Percentiles rank a stretch among this genome's conserved stretches.
Conservation (phyloP, 1,140 invertebrate genomes). For the Rhyzopertha dominica region DNA sequence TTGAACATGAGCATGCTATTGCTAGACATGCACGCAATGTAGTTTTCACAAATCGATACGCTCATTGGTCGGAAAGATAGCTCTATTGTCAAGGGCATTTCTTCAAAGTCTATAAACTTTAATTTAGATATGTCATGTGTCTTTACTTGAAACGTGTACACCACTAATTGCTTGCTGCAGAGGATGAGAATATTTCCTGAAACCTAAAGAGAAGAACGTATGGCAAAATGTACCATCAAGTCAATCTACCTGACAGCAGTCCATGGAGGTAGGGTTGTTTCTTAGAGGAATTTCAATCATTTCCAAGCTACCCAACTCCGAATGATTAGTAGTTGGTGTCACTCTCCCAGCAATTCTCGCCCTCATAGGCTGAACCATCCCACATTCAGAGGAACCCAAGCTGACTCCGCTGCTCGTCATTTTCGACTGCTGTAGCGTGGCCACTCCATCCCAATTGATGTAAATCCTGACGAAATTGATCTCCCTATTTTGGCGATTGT, state of each 20-base stretch:
- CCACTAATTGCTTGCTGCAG: conserved; percentile 49
- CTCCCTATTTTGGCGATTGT: conserved; percentile 49
- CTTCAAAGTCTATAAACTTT: conserved; percentile 63
- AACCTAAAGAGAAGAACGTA: conserved; percentile 36
- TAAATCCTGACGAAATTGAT: conserved; percentile 59
- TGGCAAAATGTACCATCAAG: conserved; percentile 10
- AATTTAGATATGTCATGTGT: conserved; percentile 59
- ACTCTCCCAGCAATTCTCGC: conserved; percentile 65
- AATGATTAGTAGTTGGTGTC: conserved; percentile 56
- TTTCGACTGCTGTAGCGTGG: conserved; percentile 43
- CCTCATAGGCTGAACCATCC: conserved; percentile 57
- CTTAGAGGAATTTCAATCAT: conserved; percentile 65
- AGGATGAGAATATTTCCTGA: conserved; percentile 59
- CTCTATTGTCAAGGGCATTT: conserved; percentile 47
- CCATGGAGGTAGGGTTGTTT: conserved; percentile 51
- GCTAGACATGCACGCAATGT: conserved; percentile 52
- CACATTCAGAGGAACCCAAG: conserved; percentile 42
- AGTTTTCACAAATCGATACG: conserved; percentile 55
- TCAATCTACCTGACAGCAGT: conserved; percentile 57
- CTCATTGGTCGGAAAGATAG: conserved; percentile 50
- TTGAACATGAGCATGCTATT: conserved; percentile 47
- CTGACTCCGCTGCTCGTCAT: conserved; percentile 41
- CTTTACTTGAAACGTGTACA: conserved; percentile 57
- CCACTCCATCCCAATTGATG: conserved; percentile 55
- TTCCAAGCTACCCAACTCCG: conserved; percentile 53